Conservation (phyloP, 2,888 invertebrate genomes). For the Ochropleura plecta region DNA sequence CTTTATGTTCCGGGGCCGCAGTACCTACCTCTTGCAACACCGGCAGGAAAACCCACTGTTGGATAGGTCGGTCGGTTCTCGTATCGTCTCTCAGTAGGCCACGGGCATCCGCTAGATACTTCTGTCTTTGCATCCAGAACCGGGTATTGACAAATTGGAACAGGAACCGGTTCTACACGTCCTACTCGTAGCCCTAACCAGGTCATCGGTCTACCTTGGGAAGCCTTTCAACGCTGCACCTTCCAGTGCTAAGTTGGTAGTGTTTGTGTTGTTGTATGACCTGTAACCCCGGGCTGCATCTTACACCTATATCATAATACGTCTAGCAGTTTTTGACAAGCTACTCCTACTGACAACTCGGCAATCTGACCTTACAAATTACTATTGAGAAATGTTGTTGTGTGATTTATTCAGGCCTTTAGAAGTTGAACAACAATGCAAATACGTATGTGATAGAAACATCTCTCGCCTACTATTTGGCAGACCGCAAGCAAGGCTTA, state of each 20-base stretch:
- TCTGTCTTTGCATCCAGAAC: no score
- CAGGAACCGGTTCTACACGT: no score
- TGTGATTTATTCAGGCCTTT: neutral
- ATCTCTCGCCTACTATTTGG: slow-evolving; percentile 13
- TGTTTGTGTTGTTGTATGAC: neutral
- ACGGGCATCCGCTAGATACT: no score
- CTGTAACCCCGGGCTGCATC: neutral
- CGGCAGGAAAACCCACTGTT: no score
- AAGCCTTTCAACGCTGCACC: neutral
- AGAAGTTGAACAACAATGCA: neutral
- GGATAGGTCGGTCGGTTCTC: no score
- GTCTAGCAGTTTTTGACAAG: neutral
- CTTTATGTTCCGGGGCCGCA: no score
- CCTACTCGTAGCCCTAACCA: no score
- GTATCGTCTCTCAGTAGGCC: no score
- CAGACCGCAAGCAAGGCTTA: slow-evolving; percentile 25
- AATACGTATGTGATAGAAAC: neutral
- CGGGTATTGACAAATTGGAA: no score
- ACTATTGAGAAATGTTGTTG: neutral
- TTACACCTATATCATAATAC: neutral
- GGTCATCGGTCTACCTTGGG: no score
- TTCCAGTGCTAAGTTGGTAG: neutral
- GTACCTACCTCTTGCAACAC: no score
- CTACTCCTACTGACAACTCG: neutral
- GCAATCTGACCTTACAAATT: neutral